Evolutionary conservation across 2,797 vertebrate genomes (phyloP).

Genomic region (Corythornis leucogaster): DNA sequence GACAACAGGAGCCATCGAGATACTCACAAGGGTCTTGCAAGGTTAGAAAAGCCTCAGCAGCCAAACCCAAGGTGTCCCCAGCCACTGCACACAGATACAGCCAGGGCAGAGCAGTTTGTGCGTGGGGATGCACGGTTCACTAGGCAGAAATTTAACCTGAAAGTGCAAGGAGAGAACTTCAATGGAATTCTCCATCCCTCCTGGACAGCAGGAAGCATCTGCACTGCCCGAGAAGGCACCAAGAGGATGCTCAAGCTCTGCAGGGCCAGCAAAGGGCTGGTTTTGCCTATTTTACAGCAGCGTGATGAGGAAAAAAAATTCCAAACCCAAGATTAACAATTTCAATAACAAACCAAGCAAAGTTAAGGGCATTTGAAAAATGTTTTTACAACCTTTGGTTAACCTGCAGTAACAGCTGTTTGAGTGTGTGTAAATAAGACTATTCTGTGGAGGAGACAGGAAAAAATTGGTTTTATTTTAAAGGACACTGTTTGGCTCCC

Average conservation of each 20-base stretch:
- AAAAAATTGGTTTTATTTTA: slow-evolving; percentile 55
- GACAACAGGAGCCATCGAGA: no score
- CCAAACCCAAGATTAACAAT: not conserved
- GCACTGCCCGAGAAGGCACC: not conserved
- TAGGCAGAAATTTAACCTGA: no score
- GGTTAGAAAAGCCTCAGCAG: not conserved
- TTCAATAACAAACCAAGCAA: not conserved
- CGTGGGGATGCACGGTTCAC: fast-evolving
- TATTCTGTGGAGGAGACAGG: slow-evolving; percentile 59
- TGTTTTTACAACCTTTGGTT: slow-evolving; percentile 56
- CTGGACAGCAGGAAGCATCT: not conserved
- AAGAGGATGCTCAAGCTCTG: fast-evolving
- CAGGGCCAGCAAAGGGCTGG: no score
- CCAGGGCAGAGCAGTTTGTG: fast-evolving
- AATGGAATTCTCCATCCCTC: not conserved
- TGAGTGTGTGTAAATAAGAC: slow-evolving; percentile 43
- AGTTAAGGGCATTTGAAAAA: slow-evolving; percentile 22
- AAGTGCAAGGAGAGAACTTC: not conserved
- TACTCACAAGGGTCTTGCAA: not conserved
- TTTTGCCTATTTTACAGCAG: not conserved
- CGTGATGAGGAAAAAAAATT: fast-evolving
- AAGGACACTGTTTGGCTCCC: slow-evolving; percentile 47
- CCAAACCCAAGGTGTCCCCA: not conserved
- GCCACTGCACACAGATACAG: not conserved
- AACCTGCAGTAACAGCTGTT: slow-evolving; percentile 58